Evolutionary conservation across 2,113 vertebrate genomes (phyloP), one percentile per base, ranked within the genome.

Genomic region (Nothoprocta pentlandii): DNA sequence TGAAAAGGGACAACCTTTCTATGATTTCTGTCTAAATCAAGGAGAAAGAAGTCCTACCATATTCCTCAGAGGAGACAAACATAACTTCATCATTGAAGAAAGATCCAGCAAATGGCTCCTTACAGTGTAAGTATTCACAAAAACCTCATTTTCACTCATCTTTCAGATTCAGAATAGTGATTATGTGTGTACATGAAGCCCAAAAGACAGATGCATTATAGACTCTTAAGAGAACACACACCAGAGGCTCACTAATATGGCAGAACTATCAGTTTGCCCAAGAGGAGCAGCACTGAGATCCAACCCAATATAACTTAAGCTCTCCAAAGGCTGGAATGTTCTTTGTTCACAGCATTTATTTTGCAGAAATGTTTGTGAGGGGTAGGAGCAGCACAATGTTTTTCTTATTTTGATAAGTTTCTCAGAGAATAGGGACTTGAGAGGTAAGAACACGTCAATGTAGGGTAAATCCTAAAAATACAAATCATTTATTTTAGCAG

Each of bases 401-500:
- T 53, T 28, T 8, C 16, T 6, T 36, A 70, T 70, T 28, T 71
- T 81, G 30, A 61, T 2, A 6, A 28, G 34, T 66, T 91, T 76
- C 32, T 56, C 32, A 19, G 42, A 78, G 14, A 89, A 75, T 73
- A 78, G 39, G n/a, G 59, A 68, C 16, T 34, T 53, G 10, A 19
- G 70, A 89, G 51, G 66, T 46, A 25, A 93, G 85, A 32, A 12
- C 71, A 36, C n/a, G 7, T 28, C 71, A 87, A 54, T 42, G 6
- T 74, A 84, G 5, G 70, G 10, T 16, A 92, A 91, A 70, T 36
- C 13, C n/a, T 49, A 62, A 53, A 80, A 76, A 22, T 54, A 90
- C 47, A 93, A 80, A 79, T 89, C 81, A 87, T 93, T 90, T 90
- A 77, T 87, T 91, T 84, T 76, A 95, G 77, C 93, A 96, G 64